phyloP scores from a whole-genome alignment of 2,113 vertebrate species.

The Spea bombifrons region DNA sequence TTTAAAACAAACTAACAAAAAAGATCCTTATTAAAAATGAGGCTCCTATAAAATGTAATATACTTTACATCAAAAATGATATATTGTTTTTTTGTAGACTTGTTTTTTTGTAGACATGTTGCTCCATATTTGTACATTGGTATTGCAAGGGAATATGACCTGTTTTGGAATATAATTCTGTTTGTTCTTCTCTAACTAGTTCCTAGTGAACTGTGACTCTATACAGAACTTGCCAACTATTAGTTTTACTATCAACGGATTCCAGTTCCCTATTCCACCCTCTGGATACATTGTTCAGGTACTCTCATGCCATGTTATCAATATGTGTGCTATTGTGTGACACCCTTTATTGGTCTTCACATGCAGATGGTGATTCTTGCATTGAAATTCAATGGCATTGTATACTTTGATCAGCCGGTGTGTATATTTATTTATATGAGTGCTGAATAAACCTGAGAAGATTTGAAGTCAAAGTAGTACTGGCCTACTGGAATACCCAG shows the following conservation, averaged over 20 bases:
- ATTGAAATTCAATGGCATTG: no score
- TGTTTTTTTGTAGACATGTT: not conserved
- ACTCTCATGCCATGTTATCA: not conserved
- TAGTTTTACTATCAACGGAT: constrained; percentile 54
- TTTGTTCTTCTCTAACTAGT: constrained; percentile 46
- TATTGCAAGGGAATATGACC: not conserved
- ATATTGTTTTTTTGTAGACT: not conserved
- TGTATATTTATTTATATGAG: no score
- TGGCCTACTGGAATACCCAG: no score
- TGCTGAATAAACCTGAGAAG: no score
- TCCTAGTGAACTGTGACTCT: constrained; percentile 49
- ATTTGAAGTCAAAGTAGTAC: no score
- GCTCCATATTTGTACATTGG: not conserved
- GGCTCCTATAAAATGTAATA: no score
- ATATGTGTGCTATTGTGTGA: no score
- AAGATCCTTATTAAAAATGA: no score
- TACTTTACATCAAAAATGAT: not conserved
- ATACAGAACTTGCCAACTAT: constrained; percentile 53
- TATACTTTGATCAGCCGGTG: no score
- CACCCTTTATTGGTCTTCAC: no score
- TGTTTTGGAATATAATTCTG: not conserved
- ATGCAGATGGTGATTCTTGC: no score
- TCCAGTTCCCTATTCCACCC: constrained; percentile 50
- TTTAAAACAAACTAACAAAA: no score
- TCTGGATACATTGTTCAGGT: constrained; percentile 56